Evolutionary conservation across 2,888 invertebrate genomes (phyloP), one percentile per base, ranked within the genome.

Genomic region (Cerastoderma edule): DNA sequence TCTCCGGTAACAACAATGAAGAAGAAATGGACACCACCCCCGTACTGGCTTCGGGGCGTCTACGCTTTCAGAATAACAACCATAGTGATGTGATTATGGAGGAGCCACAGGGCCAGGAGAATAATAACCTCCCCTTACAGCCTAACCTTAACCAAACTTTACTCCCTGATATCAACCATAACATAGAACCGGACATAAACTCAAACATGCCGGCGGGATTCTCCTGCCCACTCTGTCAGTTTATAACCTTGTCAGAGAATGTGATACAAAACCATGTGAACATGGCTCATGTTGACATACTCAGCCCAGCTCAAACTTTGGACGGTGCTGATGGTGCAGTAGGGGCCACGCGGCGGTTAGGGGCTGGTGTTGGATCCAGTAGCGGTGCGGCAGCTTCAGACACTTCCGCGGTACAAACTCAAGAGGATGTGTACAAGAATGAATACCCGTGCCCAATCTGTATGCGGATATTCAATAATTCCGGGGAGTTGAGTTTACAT

Each of bases 211-310:
- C 85, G 28, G 78, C 83, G 50, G 83, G 83, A 57, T 87, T 85
- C 65, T 77, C 81, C 65, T 97, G 97, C 89, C 97, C 97, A 0
- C 96, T 97, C 91, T 97, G 97, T 92, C 96, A 96, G 91, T 94
- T 96, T 81, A 95, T 95, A 22, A 95, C 95, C 78, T 95, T 95
- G 56, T 95, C 95, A 16, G 95, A 96, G 27, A 95, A 95, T 5
- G 96, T 96, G 88, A 95, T 97, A 87, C 93, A 96, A 80, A 93
- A 95, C 1, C 97, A 97, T 90, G 96, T 97, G 0, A 96, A 96
- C 92, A 95, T 95, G 85, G 96, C 95, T n/a, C 97, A 97, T 93
- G 94, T 96, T 82, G 87, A 87, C 72, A 83, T 87, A 13, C 75
- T 87, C 13, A 87, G 87, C 64, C 87, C 87, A 32, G 83, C 82